Conservation (phyloP, 2,797 vertebrate species). For the Spea hammondii region DNA sequence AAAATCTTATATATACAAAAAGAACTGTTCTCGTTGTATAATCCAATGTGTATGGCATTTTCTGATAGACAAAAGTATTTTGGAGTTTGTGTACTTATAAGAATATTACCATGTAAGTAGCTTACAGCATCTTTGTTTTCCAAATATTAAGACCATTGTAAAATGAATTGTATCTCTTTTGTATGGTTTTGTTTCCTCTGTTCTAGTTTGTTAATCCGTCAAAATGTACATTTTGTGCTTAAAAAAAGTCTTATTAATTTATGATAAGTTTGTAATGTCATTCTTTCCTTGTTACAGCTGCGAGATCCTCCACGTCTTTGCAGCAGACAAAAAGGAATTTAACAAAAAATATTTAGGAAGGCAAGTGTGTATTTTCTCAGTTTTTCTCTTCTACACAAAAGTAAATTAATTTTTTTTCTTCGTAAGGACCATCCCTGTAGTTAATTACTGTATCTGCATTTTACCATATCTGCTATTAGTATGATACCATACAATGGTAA, state of each 20-base stretch:
- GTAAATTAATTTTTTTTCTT: no score
- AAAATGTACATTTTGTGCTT: constrained; percentile 23
- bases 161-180: constrained; percentile 28
- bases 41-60: no score
- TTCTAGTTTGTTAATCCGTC: constrained; percentile 33
- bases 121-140: constrained; percentile 23
- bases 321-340: constrained; percentile 35
- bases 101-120: constrained; percentile 14
- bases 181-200: constrained; percentile 15
- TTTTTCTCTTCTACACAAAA: no score
- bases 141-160: constrained; percentile 16
- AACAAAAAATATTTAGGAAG: constrained; percentile 23
- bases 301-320: constrained; percentile 15
- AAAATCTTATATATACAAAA: no score
- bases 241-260: constrained; percentile 30
- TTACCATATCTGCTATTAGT: no score
- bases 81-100: background rate
- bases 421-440: no score
- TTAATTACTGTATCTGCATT: no score
- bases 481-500: no score
- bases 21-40: no score
- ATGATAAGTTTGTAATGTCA: constrained; percentile 7
- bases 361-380: constrained; percentile 10
- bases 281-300: constrained; percentile 38
- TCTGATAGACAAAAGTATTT: background rate